Percentiles rank a stretch among this genome's conserved stretches.
Conservation (phyloP, 2,888 invertebrate species). For the Epinotia nisella region DNA sequence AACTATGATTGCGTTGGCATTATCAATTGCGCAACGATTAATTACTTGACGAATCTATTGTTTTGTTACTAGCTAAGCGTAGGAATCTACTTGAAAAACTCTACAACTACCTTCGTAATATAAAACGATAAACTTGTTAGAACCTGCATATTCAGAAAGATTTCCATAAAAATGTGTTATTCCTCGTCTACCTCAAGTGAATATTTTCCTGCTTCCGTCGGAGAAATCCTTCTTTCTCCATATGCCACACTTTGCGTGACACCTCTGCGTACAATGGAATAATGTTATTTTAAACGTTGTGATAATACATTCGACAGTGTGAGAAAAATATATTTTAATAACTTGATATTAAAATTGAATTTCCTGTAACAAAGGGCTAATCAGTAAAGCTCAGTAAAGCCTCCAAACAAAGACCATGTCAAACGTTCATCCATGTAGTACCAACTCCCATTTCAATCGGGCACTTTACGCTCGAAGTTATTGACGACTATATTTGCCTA, state of each 20-base stretch:
- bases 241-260: constrained; percentile 41
- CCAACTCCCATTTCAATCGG: too few species aligned
- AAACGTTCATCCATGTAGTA: too few species aligned
- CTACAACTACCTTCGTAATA: not conserved
- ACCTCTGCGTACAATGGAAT: constrained; percentile 27
- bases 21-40: constrained; percentile 18
- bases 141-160: constrained; percentile 7
- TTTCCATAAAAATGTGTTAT: constrained; percentile 20
- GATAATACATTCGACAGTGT: not conserved
- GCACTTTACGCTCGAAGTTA: too few species aligned
- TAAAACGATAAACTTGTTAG: not conserved
- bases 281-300: constrained; percentile 28
- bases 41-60: constrained; percentile 14
- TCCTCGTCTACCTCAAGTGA: constrained; percentile 47
- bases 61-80: not conserved
- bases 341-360: constrained; percentile 4
- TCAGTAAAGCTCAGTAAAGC: too few species aligned
- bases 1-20: constrained; percentile 46
- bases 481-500: too few species aligned
- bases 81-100: too few species aligned
- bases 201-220: constrained; percentile 51
- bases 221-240: constrained; percentile 50
- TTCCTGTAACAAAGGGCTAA: not conserved
- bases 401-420: too few species aligned
- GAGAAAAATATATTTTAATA: not conserved